Conservation (phyloP, 2,888 invertebrate species). For the Ichneumon xanthorius region DNA sequence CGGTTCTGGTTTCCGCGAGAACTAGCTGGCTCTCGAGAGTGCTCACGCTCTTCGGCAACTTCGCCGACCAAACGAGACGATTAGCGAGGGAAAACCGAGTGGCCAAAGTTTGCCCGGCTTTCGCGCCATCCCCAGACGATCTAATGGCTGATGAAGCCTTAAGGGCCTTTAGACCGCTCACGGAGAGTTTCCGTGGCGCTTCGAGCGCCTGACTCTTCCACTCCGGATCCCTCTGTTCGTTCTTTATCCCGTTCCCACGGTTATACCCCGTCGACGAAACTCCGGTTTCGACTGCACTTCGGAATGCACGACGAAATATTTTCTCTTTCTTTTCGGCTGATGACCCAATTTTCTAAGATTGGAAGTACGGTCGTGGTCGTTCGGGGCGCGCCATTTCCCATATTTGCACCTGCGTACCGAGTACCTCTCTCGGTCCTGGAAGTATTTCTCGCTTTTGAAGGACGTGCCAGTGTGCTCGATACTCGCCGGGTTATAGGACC, state of each 20-base stretch:
- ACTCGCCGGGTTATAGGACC: slow-evolving; percentile 46
- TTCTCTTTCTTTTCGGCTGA: background rate
- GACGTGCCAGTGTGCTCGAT: slow-evolving; percentile 40
- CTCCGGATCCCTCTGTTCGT: background rate
- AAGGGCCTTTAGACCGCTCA: slow-evolving; percentile 20
- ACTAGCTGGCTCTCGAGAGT: slow-evolving; percentile 51
- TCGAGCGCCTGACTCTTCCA: slow-evolving; percentile 36
- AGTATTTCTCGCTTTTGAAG: slow-evolving; percentile 50
- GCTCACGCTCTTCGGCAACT: slow-evolving; percentile 53
- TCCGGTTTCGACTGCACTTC: slow-evolving; percentile 1
- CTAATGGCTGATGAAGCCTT: slow-evolving; percentile 58
- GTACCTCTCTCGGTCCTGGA: slow-evolving; percentile 23
- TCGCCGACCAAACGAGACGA: slow-evolving; percentile 63
- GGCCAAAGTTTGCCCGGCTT: slow-evolving; percentile 62
- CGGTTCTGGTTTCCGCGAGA: slow-evolving; percentile 39
- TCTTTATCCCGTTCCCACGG: background rate
- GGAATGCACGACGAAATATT: slow-evolving; percentile 3
- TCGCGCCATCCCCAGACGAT: slow-evolving; percentile 42
- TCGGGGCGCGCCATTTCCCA: background rate
- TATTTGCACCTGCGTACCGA: slow-evolving; percentile 34
- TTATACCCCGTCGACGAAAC: background rate
- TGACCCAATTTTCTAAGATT: background rate
- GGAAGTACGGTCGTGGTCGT: slow-evolving; percentile 21
- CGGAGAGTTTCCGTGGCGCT: slow-evolving; percentile 33
- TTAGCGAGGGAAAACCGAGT: slow-evolving; percentile 62